Evolutionary conservation across 2,113 vertebrate genomes (phyloP).

Genomic region (Mustelus asterias): DNA sequence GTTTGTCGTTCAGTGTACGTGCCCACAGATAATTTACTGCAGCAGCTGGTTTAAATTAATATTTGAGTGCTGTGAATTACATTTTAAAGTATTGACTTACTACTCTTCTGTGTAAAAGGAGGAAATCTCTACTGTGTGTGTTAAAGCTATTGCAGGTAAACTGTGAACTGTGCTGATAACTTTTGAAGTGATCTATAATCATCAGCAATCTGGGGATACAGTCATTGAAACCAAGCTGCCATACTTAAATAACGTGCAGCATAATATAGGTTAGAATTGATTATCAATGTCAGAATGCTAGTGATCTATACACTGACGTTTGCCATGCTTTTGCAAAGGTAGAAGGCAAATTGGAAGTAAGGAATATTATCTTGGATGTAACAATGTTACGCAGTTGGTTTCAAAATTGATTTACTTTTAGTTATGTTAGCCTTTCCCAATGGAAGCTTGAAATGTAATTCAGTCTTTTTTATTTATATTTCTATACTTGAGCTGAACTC

Average conservation of each 20-base stretch:
- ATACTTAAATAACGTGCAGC: too few relatives aligned
- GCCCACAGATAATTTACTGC: background rate
- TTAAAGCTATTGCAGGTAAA: background rate
- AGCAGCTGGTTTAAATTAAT: background rate
- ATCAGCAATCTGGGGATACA: background rate
- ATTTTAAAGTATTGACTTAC: background rate
- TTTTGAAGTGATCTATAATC: background rate
- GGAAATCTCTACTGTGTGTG: background rate
- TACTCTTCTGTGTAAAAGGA: background rate
- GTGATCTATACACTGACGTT: background rate
- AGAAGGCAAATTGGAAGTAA: background rate
- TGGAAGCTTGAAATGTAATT: background rate
- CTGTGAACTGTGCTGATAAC: background rate
- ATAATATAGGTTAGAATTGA: background rate
- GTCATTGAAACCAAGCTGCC: background rate
- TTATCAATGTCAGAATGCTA: background rate
- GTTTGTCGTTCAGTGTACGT: background rate
- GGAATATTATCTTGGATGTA: background rate
- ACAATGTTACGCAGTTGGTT: background rate
- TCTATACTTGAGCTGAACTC: background rate
- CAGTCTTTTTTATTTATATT: background rate
- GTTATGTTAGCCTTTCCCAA: background rate
- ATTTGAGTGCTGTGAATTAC: background rate
- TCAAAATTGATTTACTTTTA: background rate
- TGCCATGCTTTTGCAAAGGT: background rate